These are phyloP conservation scores for Andrena camellia DNA, from an alignment of 2,888 invertebrate genomes.

Conservation along the genomic window DNA sequence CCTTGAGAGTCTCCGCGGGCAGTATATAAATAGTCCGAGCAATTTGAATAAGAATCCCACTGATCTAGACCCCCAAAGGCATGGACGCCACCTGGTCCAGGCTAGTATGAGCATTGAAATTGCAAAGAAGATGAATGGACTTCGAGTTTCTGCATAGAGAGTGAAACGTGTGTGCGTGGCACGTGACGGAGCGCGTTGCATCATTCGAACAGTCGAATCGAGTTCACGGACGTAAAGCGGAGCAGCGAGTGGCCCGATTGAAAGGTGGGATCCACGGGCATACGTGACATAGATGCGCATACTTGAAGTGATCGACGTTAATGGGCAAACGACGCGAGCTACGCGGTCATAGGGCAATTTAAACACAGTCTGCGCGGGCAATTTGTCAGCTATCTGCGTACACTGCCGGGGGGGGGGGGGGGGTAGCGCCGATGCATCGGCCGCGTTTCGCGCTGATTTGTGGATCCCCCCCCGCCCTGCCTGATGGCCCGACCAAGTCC, in stretches of 20 bases:
- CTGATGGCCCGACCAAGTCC: background rate
- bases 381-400: slow-evolving; percentile 49
- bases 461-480: background rate
- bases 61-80: background rate
- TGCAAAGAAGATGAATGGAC: background rate
- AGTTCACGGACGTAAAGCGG: slow-evolving; percentile 62
- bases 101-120: background rate
- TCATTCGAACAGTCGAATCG: slow-evolving; percentile 41
- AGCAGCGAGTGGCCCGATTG: slow-evolving; percentile 51
- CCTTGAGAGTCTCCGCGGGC: too few relatives aligned
- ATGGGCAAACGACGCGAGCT: slow-evolving; percentile 64
- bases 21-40: too few relatives aligned
- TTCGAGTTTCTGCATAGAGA: background rate
- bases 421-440: background rate
- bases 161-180: background rate
- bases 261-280: slow-evolving; percentile 54
- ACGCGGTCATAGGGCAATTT: slow-evolving; percentile 61
- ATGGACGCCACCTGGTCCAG: background rate
- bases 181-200: slow-evolving; percentile 13
- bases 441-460: background rate
- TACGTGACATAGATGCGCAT: slow-evolving; percentile 58
- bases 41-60: too few relatives aligned
- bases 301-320: slow-evolving; percentile 65
- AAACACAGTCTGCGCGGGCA: slow-evolving; percentile 34
- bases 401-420: too few relatives aligned